Base-by-base conservation (phyloP, 2,113 vertebrate species). In the Eublepharis macularius region DNA sequence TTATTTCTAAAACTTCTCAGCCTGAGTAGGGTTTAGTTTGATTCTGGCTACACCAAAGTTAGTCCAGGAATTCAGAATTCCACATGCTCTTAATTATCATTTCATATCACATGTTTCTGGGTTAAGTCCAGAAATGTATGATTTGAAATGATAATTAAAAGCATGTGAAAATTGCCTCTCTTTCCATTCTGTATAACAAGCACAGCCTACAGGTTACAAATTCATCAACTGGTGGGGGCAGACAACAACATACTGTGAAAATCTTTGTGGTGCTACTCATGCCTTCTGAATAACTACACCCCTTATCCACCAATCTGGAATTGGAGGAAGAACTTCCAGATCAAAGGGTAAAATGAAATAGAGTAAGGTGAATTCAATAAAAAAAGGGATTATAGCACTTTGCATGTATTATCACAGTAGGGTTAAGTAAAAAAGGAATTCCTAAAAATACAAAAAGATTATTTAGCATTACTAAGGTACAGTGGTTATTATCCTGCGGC, bases 401-500 rank as follows among this genome's bases (percentile, higher is more conserved):
- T 6, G 19, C 51, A 54, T 54, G 8, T 60, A 60, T 60, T 24
- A 60, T 24, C 16, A 63, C 19, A 21, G 60, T 63, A 63, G 60
- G 24, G 24, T 29, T 63, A 63, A 29, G 60, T 60, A 29, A 63
- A 63, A 29, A 24, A 57, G 14, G 19, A 17, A 74, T 75, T 81
- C 3, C 49, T 88, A 82, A 93, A 88, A 47, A 87, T 39, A 29
- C 84, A 89, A 68, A 74, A 45, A 73, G 80, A 82, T 84, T 69
- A 86, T 82, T 69, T 89, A 77, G 60, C 36, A 73, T 92, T 90
- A 87, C 49, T 88, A 77, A 57, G 90, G 66, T 73, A 69, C 2
- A 34, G 87, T 92, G 36, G 9, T 83, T 91, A 89, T 92, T 90
- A 86, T 70, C 29, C 51, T 82, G 36, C 60, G 69, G 39, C 47